phyloP scores from a whole-genome alignment of 2,797 vertebrate genomes.

The Erethizon dorsatum region DNA sequence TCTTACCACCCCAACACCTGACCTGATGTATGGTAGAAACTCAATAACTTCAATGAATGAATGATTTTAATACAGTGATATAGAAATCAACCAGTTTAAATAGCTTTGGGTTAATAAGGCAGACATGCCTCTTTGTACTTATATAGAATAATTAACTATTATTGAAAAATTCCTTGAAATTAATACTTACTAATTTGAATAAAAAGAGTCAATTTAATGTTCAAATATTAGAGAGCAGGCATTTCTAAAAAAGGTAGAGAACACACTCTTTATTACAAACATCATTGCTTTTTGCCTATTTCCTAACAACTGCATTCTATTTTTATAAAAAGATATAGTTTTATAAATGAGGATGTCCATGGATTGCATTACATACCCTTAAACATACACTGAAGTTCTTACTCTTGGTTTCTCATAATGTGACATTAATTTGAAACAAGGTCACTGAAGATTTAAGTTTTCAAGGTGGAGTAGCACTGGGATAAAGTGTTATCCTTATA shows the following conservation, averaged over 20 bases:
- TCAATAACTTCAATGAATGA: neutral
- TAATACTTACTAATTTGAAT: neutral
- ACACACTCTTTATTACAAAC: neutral
- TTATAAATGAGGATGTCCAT: neutral
- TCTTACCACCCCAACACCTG: neutral
- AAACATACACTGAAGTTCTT: neutral
- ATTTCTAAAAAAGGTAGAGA: neutral
- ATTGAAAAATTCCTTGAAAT: neutral
- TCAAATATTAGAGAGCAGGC: neutral
- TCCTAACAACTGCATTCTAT: neutral
- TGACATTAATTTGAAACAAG: neutral
- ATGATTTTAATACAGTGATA: neutral
- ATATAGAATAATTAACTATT: neutral
- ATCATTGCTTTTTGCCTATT: neutral
- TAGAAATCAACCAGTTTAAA: neutral
- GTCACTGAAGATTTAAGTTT: neutral
- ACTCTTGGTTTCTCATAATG: neutral
- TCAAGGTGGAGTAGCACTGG: neutral
- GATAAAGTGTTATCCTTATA: rapidly evolving
- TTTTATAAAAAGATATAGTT: neutral
- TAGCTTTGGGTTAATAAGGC: neutral
- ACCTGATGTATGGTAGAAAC: neutral
- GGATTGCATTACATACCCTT: neutral
- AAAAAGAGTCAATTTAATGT: neutral
- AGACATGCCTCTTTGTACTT: neutral